Conservation (phyloP, 2,888 invertebrate genomes). For the Ellobium chinense region DNA sequence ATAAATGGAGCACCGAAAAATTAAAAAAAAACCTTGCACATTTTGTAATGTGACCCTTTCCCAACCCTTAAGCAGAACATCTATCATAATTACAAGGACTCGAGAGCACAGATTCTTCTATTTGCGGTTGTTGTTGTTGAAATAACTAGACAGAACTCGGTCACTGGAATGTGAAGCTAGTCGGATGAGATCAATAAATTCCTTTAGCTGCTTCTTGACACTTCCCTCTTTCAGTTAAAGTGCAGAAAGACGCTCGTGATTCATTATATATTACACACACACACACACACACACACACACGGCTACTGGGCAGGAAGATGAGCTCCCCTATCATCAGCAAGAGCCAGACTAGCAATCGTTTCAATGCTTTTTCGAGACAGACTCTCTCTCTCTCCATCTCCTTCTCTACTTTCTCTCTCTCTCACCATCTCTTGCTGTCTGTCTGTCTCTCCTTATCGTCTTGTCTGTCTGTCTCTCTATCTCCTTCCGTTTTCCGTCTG, state of each 20-base stretch:
- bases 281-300: constrained; percentile 20
- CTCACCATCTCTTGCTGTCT: not conserved
- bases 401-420: not conserved
- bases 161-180: too few species aligned
- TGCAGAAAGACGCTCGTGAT: not conserved
- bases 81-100: too few species aligned
- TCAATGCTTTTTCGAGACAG: not conserved
- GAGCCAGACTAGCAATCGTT: not conserved
- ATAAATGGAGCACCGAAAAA: not conserved
- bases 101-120: too few species aligned
- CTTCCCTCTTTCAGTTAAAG: not conserved
- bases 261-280: not conserved
- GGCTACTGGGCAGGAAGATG: not conserved
- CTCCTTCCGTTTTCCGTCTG: not conserved
- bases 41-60: too few species aligned
- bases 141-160: too few species aligned
- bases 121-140: too few species aligned
- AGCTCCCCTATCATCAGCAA: not conserved
- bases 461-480: not conserved
- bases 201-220: not conserved
- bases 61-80: too few species aligned
- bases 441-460: not conserved
- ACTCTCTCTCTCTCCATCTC: not conserved
- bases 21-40: too few species aligned
- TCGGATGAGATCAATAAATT: not conserved